These are phyloP conservation scores for Paramormyrops kingsleyae DNA, from an alignment of 2,113 vertebrate species.

Conservation along the genomic window DNA sequence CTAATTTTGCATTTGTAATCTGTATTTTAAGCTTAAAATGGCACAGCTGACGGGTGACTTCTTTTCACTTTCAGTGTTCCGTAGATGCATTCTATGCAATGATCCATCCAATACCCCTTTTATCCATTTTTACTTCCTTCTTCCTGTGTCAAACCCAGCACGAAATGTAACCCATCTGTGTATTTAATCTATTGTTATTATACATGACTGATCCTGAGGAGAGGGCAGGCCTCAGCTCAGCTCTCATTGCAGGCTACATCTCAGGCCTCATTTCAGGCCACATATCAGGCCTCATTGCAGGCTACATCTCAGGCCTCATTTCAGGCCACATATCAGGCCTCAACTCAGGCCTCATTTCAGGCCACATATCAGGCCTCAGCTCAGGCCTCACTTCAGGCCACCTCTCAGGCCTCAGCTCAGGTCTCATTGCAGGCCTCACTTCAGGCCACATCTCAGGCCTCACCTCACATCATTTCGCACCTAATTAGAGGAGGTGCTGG, in stretches of 20 bases:
- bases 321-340: too few relatives aligned
- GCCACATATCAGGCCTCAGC: too few relatives aligned
- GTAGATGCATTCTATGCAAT: neutral
- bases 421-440: neutral
- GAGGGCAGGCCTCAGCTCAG: neutral
- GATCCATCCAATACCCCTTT: neutral
- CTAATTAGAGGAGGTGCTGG: neutral
- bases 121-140: neutral
- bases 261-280: neutral
- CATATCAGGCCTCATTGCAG: neutral
- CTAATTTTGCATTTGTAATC: neutral
- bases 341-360: too few relatives aligned
- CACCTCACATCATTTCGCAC: neutral
- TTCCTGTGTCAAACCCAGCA: neutral
- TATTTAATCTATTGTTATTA: neutral
- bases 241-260: neutral
- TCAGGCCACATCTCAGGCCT: neutral
- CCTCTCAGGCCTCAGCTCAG: too few relatives aligned
- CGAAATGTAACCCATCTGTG: neutral
- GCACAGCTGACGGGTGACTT: neutral
- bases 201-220: neutral
- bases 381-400: neutral
- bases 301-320: too few relatives aligned
- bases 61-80: neutral
- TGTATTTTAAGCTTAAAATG: neutral